A percentile compares a stretch with the other conserved stretches of the same genome.
These are phyloP conservation scores for Monopterus albus DNA, from an alignment of 2,113 vertebrate genomes.

Conservation along the genomic window DNA sequence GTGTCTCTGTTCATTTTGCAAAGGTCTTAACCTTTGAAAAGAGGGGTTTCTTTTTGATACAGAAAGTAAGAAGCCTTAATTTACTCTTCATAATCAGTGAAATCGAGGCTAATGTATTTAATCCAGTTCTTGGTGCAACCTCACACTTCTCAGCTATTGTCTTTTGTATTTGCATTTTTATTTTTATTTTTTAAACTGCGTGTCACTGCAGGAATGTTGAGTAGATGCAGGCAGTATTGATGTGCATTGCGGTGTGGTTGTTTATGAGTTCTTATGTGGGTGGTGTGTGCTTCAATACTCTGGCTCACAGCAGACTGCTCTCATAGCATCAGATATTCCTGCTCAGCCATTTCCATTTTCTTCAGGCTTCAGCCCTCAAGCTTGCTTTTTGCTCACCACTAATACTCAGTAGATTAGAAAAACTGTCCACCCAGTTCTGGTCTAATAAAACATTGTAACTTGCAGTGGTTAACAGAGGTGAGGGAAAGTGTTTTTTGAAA, in stretches of 20 bases:
- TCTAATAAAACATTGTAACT: not conserved
- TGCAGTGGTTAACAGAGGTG: not conserved
- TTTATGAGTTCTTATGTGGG: conserved; percentile 73
- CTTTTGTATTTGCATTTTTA: conserved; percentile 13
- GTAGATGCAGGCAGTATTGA: conserved; percentile 70
- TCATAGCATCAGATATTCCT: conserved; percentile 66
- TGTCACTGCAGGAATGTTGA: conserved; percentile 74
- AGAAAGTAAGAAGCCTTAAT: conserved; percentile 8
- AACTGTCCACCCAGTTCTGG: not conserved
- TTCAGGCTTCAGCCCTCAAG: conserved; percentile 10
- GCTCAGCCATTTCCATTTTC: conserved; percentile 62
- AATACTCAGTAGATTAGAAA: conserved; percentile 26
- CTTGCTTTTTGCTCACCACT: conserved; percentile 24
- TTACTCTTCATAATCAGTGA: conserved; percentile 3
- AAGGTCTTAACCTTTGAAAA: conserved; percentile 23
- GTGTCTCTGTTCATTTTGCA: conserved; percentile 43
- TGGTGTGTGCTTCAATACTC: conserved; percentile 68
- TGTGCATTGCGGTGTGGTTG: conserved; percentile 68
- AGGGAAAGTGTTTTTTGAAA: not conserved
- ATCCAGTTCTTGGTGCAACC: conserved; percentile 6
- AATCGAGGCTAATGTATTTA: conserved; percentile 24
- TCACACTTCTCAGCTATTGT: conserved; percentile 23
- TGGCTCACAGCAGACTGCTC: conserved; percentile 63
- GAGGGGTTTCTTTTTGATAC: conserved; percentile 6
- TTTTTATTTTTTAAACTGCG: conserved; percentile 12